A percentile compares a stretch with the other conserved stretches of the same genome.
Evolutionary conservation across 2,888 invertebrate species (phyloP).

Genomic region (Pandemis corylana): DNA sequence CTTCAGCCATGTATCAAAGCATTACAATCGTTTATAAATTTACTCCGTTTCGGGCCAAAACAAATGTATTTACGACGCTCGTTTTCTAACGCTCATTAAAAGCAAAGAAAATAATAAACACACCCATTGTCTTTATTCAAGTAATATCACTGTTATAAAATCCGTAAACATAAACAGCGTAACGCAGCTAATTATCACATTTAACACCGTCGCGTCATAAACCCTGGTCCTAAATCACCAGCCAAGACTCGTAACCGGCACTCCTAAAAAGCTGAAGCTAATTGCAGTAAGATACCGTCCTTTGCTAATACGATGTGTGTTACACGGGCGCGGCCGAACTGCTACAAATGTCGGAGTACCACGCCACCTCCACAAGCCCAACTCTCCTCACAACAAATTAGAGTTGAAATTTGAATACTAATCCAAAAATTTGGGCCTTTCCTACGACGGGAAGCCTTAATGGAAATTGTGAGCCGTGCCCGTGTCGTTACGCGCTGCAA

Average conservation of each 20-base stretch:
- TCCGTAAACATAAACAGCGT: slow-evolving; percentile 12
- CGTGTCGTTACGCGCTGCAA: slow-evolving; percentile 82
- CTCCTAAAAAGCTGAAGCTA: slow-evolving; percentile 80
- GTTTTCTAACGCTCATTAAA: background rate
- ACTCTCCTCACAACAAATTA: slow-evolving; percentile 51
- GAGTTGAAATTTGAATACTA: slow-evolving; percentile 57
- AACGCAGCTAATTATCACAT: slow-evolving; percentile 39
- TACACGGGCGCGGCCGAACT: slow-evolving; percentile 71
- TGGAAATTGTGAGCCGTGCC: slow-evolving; percentile 84
- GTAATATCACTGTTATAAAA: slow-evolving; percentile 7
- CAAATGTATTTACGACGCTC: background rate
- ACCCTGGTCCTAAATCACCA: slow-evolving; percentile 38
- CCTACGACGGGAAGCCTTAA: slow-evolving; percentile 67
- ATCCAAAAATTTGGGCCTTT: slow-evolving; percentile 66
- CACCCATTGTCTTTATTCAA: background rate
- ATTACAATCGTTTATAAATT: background rate
- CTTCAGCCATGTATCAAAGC: background rate
- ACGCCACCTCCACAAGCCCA: slow-evolving; percentile 45
- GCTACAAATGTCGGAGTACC: slow-evolving; percentile 58
- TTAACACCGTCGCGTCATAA: slow-evolving; percentile 40
- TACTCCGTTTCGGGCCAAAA: background rate
- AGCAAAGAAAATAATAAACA: background rate
- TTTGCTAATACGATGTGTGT: slow-evolving; percentile 84
- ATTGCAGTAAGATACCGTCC: slow-evolving; percentile 83
- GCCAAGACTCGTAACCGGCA: slow-evolving; percentile 53